Evolutionary conservation across 2,113 vertebrate species (phyloP).

Genomic region (Bos indicus): DNA sequence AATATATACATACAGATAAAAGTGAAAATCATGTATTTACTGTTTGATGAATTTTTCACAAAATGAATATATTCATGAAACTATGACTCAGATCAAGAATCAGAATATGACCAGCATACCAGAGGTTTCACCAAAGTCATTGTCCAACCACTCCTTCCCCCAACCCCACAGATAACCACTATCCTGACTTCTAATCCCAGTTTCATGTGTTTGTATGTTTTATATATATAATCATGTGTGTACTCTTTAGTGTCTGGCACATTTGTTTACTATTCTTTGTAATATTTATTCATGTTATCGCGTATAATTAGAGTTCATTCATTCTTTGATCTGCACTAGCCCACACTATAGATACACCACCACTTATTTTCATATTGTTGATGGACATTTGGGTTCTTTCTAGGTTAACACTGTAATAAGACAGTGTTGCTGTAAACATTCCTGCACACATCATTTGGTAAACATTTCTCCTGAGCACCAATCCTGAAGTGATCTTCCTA

Average conservation of each 20-base stretch:
- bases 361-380: not conserved
- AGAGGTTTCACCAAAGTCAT: not conserved
- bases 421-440: not conserved
- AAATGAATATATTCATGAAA: not conserved
- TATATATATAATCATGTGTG: not conserved
- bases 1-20: not conserved
- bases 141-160: not conserved
- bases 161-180: not conserved
- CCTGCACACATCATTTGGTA: not conserved
- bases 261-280: not conserved
- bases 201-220: not conserved
- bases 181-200: not conserved
- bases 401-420: not conserved
- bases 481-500: not conserved
- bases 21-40: not conserved
- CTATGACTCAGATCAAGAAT: not conserved
- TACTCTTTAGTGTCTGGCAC: not conserved
- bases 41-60: not conserved
- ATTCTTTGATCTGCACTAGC: not conserved
- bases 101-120: not conserved
- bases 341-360: not conserved
- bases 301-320: not conserved
- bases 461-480: not conserved
- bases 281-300: not conserved
- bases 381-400: not conserved